Percentiles rank a stretch among this genome's conserved stretches.
Conservation (phyloP, 2,113 vertebrate genomes). For the Nothobranchius kuhntae region DNA sequence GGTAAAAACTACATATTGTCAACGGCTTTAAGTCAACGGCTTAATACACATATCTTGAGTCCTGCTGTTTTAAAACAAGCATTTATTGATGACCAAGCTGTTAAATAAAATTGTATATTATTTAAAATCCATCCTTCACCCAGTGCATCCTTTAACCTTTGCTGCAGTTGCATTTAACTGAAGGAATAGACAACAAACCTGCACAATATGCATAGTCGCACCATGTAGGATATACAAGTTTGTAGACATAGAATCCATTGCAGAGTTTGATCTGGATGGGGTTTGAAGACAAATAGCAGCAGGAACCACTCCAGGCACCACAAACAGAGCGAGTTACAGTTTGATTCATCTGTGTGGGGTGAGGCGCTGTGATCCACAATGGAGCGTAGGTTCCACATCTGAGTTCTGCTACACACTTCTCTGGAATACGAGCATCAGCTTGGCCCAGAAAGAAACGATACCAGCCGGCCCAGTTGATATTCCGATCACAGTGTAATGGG, state of each 20-base stretch:
- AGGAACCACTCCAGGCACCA: accelerated
- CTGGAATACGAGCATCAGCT: constrained; percentile 48
- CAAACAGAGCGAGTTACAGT: constrained; percentile 42
- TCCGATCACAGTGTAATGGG: accelerated
- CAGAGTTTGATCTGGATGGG: constrained; percentile 63
- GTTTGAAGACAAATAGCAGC: accelerated
- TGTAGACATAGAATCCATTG: constrained; percentile 58
- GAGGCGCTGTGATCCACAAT: constrained; percentile 34
- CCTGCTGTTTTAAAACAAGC: too few species aligned
- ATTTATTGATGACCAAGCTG: too few species aligned
- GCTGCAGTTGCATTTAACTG: too few species aligned
- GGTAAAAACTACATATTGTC: too few species aligned
- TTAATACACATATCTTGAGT: too few species aligned
- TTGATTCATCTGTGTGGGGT: constrained; percentile 43
- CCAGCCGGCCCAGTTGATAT: constrained; percentile 51
- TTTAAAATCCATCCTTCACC: too few species aligned
- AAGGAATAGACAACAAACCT: constrained; percentile 13
- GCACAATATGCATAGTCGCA: constrained; percentile 47
- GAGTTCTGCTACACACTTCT: constrained; percentile 18
- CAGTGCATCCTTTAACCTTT: too few species aligned
- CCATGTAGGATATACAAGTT: accelerated
- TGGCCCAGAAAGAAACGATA: constrained; percentile 50
- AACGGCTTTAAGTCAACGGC: too few species aligned
- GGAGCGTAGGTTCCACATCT: constrained; percentile 54
- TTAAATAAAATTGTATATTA: too few species aligned